Evolutionary conservation across 1,140 invertebrate genomes (phyloP), one percentile per base, ranked within the genome.

Genomic region (Drosophila melanogaster): DNA sequence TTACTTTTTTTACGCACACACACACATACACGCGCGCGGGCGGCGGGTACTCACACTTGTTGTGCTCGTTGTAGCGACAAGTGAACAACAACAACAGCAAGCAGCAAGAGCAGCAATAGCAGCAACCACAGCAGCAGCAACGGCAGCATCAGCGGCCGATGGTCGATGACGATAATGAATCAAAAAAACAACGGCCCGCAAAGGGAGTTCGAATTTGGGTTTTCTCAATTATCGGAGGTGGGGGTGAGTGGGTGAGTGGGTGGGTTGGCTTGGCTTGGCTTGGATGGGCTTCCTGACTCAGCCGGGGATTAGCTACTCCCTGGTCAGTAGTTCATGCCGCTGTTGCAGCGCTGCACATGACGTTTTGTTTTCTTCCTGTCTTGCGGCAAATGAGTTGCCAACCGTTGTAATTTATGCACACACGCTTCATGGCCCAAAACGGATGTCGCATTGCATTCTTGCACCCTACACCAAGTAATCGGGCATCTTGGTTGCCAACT

Each of bases 351-450:
- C 14, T 14, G 35, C 15, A 17, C 11, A 30, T 19, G 43, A 19
- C 17, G 11, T 22, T 19, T 44, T 64, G 66, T 55, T 70, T 56
- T 70, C 66, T 70, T 70, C 66, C 66, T 70, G 60, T 75, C 44
- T 59, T 59, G 58, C 46, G 24, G 37, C 35, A 64, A 67, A 60
- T 49, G 62, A 26, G 15, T 75, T 50, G 73, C 37, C 47, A 14
- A 3, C 17, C 5, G 37, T 26, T 35, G 61, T 83, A 87, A 87
- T 87, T 71, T 86, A 86, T 86, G 75, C 83, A 66, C 40, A 47
- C 66, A 65, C 54, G 71, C 58, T 75, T 51, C 73, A 56, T 74
- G 72, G 57, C 81, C 79, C 84, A 72, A 79, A 86, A 89, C 83
- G 81, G 81, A 86, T 76, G 75, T 87, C 38, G 40, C 60, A 71